A percentile compares a stretch with the other conserved stretches of the same genome.
phyloP scores from a whole-genome alignment of 2,113 vertebrate genomes.

The Phalacrocorax aristotelis region DNA sequence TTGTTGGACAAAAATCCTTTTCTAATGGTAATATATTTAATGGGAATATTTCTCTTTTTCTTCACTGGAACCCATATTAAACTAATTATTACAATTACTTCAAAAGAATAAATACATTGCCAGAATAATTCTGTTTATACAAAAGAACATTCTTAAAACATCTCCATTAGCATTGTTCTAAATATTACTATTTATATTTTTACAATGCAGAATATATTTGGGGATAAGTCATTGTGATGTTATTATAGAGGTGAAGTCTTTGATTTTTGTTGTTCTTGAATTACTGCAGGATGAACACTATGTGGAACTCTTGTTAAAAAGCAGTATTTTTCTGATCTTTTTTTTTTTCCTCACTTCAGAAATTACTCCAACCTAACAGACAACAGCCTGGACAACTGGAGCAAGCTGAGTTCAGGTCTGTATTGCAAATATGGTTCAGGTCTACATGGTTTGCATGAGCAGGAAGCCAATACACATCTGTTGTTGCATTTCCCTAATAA shows the following conservation, averaged over 20 bases:
- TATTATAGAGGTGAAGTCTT: background rate
- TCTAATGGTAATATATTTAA: background rate
- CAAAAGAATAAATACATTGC: background rate
- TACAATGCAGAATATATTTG: background rate
- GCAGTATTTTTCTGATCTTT: background rate
- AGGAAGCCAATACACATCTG: background rate
- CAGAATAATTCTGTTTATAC: background rate
- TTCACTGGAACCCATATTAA: background rate
- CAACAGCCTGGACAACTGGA: background rate
- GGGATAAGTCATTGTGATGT: background rate
- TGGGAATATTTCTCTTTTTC: background rate
- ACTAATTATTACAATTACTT: background rate
- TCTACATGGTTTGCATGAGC: background rate
- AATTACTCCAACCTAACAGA: background rate
- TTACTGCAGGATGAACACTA: background rate
- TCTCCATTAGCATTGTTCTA: background rate
- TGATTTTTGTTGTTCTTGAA: background rate
- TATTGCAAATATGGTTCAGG: background rate
- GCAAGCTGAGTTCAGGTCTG: background rate
- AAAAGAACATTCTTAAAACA: background rate
- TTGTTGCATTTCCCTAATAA: background rate
- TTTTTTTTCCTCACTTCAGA: background rate
- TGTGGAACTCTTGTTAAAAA: background rate
- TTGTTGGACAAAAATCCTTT: background rate
- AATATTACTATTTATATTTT: background rate